phyloP scores from a whole-genome alignment of 92 coral and sea anemone species.

The Paragorgia papillata region DNA sequence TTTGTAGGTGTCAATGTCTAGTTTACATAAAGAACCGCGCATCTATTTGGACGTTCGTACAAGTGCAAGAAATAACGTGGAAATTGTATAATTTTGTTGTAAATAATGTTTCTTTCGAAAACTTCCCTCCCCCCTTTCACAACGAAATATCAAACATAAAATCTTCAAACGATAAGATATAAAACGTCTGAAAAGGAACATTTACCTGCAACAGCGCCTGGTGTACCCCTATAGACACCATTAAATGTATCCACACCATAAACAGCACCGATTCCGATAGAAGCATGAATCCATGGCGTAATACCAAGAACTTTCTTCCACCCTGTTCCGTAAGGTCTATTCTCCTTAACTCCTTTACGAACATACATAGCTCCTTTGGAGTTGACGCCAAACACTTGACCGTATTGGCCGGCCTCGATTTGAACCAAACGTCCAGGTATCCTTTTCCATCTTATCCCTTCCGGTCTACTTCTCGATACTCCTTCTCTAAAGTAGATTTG shows the following conservation, averaged over 20 bases:
- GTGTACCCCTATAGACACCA: not conserved
- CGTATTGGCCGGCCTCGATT: conserved; percentile 30
- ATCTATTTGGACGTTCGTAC: too few species aligned
- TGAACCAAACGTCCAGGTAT: conserved; percentile 3
- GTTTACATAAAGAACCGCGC: too few species aligned
- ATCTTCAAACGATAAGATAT: too few species aligned
- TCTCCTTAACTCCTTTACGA: not conserved
- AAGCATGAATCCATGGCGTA: not conserved
- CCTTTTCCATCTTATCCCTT: conserved; percentile 20
- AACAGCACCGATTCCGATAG: conserved; percentile 15
- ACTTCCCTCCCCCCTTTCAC: not conserved
- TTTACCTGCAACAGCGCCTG: conserved; percentile 18
- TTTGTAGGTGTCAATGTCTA: too few species aligned
- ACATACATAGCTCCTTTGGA: not conserved
- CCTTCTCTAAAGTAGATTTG: conserved; percentile 25
- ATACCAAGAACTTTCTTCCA: not conserved
- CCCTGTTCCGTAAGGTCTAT: not conserved
- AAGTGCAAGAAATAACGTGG: too few species aligned
- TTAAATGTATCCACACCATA: not conserved
- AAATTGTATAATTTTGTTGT: too few species aligned
- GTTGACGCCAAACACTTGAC: conserved; percentile 30
- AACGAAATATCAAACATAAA: not conserved
- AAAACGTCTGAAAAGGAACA: not conserved
- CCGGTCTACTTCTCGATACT: not conserved
- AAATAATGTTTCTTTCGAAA: too few species aligned